Evolutionary conservation across 2,888 invertebrate genomes (phyloP).

Genomic region (Drosophila nr. perissopoda): DNA sequence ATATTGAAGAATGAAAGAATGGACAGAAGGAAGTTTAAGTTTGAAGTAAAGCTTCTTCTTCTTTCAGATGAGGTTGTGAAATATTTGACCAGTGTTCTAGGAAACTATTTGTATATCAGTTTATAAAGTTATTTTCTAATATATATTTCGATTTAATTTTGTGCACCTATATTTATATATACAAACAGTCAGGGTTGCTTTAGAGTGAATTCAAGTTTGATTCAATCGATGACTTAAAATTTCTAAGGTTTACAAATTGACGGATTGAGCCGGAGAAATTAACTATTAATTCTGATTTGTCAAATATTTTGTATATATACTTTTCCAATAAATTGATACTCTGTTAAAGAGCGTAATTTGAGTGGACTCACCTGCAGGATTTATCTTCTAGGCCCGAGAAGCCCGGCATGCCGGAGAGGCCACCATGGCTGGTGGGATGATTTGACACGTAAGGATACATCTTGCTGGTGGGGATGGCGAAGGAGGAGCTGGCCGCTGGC

Average conservation of each 20-base stretch:
- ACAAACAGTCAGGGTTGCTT: fast-evolving
- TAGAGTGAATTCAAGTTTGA: not conserved
- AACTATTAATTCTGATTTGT: not conserved
- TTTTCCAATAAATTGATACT: too few relatives aligned
- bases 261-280: not conserved
- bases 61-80: not conserved
- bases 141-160: too few relatives aligned
- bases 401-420: constrained; percentile 90
- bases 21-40: not conserved
- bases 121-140: not conserved
- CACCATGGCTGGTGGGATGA: constrained; percentile 90
- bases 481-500: constrained; percentile 84
- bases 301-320: not conserved
- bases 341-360: not conserved
- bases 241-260: not conserved
- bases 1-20: too few relatives aligned
- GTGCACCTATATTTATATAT: not conserved
- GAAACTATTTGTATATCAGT: not conserved
- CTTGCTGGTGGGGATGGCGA: constrained; percentile 89
- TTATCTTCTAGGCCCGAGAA: constrained; percentile 85
- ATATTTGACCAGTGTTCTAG: not conserved
- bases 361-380: constrained; percentile 83
- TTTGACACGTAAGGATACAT: constrained; percentile 97
- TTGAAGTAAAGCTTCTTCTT: not conserved
- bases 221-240: not conserved